Percentiles rank a stretch among this genome's conserved stretches.
phyloP scores from a whole-genome alignment of 2,888 invertebrate genomes.

The Polia nebulosa region DNA sequence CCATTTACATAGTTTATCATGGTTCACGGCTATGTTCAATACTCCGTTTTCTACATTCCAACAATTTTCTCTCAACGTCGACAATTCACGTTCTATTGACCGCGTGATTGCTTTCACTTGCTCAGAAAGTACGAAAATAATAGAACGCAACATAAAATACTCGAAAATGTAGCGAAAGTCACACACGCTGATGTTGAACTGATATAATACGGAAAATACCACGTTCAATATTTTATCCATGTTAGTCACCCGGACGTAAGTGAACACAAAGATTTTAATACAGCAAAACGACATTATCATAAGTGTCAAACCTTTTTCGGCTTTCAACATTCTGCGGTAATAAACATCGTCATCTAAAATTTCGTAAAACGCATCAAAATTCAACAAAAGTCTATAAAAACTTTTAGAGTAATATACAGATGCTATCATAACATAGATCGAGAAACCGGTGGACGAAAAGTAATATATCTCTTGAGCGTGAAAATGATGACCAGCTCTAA shows the following conservation, averaged over 20 bases:
- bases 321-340: constrained; percentile 29
- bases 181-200: constrained; percentile 45
- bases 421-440: constrained; percentile 35
- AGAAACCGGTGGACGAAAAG: constrained; percentile 45
- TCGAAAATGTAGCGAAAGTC: constrained; percentile 66
- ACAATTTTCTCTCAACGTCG: neutral
- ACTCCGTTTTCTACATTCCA: neutral
- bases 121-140: constrained; percentile 66
- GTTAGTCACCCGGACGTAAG: neutral
- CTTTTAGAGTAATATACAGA: constrained; percentile 46
- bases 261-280: constrained; percentile 6
- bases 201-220: constrained; percentile 21
- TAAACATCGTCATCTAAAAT: constrained; percentile 35
- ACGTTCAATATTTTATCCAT: neutral
- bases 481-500: neutral
- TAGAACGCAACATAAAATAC: constrained; percentile 62
- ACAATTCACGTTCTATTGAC: constrained; percentile 54
- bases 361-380: constrained; percentile 45
- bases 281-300: constrained; percentile 12
- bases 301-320: constrained; percentile 34
- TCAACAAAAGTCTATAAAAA: constrained; percentile 47
- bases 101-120: constrained; percentile 67
- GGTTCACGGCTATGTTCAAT: neutral
- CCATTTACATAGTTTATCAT: constrained; percentile 67
- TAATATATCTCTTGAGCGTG: constrained; percentile 40